A percentile compares a stretch with the other conserved stretches of the same genome.
Evolutionary conservation across 2,888 invertebrate genomes (phyloP).

Genomic region (Dolichomitus sp.): DNA sequence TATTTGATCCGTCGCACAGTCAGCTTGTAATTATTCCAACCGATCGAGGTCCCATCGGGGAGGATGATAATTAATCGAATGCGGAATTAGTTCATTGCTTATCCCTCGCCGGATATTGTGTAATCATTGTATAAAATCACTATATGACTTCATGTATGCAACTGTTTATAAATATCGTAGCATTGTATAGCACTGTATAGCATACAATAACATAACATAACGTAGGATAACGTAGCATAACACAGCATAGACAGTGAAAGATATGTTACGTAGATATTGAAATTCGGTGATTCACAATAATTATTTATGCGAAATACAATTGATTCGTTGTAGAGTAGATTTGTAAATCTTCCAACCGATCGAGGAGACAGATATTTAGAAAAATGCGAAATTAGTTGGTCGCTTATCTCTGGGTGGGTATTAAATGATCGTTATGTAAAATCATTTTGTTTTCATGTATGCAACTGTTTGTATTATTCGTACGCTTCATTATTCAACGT

Average conservation of each 20-base stretch:
- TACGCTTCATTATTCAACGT: not conserved
- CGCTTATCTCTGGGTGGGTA: too few species aligned
- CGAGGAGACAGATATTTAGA: too few species aligned
- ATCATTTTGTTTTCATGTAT: too few species aligned
- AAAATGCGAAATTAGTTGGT: too few species aligned
- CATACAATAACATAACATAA: too few species aligned
- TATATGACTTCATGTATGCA: not conserved
- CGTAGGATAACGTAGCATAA: too few species aligned
- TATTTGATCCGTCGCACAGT: constrained; percentile 69
- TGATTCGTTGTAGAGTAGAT: too few species aligned
- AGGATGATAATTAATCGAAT: constrained; percentile 66
- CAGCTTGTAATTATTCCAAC: constrained; percentile 44
- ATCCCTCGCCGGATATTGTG: constrained; percentile 22
- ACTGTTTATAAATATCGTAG: not conserved
- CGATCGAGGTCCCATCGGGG: constrained; percentile 28
- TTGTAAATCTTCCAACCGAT: too few species aligned
- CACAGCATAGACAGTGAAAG: not conserved
- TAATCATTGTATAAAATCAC: not conserved
- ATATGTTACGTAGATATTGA: not conserved
- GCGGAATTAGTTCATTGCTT: constrained; percentile 64
- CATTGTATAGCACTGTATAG: too few species aligned
- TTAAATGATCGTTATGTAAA: too few species aligned
- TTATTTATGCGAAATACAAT: not conserved
- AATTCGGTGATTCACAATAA: not conserved
- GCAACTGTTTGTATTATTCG: not conserved